Evolutionary conservation across 2,888 invertebrate species (phyloP), one percentile per base, ranked within the genome.

Genomic region (Cordilura impudica): DNA sequence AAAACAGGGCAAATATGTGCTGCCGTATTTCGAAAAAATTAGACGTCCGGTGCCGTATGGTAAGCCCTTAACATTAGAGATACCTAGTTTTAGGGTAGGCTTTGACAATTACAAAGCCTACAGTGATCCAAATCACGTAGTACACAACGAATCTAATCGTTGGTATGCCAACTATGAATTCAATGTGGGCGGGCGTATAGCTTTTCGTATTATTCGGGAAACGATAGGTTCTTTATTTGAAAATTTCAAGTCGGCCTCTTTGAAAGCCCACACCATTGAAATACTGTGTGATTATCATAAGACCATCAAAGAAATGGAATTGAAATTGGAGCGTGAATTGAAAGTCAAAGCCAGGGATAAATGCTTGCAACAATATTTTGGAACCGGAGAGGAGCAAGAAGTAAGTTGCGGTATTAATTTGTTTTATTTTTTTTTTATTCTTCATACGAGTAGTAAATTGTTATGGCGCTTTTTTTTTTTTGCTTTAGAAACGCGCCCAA

Each of bases 11-110:
- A 16, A 21, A n/a, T 60, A 69, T 58, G n/a, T 66, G 2, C 74
- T 81, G 18, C 86, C 86, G 1, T 85, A 86, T 78, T 83, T 85
- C 45, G 70, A 82, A 53, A 83, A 81, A 29, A 56, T 83, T 21
- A 56, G 45, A 3, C 73, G 71, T 18, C 85, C 82, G 4, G 8
- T 56, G 4, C 58, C 45, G 4, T 82, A 78, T 63, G 83, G 82
- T 16, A 81, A 81, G 31, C 31, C 65, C 8, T 53, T 83, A 2
- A 71, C 69, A 10, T 18, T 77, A 4, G 14, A 66, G 0, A 45
- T 77, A 14, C 82, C 83, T 0, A 72, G 76, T 49, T 76, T 74
- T 23, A 73, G 26, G 21, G 76, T 81, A 1, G 23, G 47, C 6
- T 66, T 83, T 14, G 45, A 60, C 2, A 21, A 61, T 1, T 82